phyloP scores from a whole-genome alignment of 2,888 invertebrate species.

The Ommatoiulus sabulosus region DNA sequence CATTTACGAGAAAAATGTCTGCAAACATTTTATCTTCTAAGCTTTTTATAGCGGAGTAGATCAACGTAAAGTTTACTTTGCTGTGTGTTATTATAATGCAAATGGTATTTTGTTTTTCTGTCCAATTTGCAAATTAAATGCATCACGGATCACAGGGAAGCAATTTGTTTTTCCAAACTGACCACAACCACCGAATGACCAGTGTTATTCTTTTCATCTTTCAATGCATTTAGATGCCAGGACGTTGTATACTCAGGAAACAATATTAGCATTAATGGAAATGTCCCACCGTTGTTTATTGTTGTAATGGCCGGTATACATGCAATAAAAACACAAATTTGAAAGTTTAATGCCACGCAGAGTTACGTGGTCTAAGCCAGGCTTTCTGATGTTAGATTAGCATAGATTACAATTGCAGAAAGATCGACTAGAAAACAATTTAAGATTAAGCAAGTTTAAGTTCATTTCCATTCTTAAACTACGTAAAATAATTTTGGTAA shows the following conservation, averaged over 20 bases:
- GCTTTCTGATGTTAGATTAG: neutral
- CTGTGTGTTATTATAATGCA: constrained; percentile 1
- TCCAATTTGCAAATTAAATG: constrained; percentile 29
- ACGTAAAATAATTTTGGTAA: too few species aligned
- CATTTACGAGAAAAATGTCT: neutral
- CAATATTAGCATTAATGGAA: constrained; percentile 1
- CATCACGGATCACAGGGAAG: constrained; percentile 30
- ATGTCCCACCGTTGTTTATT: constrained; percentile 13
- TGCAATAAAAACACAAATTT: constrained; percentile 43
- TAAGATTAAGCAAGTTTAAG: neutral
- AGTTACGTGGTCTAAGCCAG: neutral
- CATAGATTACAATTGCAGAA: neutral
- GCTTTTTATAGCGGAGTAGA: neutral
- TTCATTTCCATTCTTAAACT: too few species aligned
- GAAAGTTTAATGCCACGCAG: neutral
- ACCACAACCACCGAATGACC: constrained; percentile 15
- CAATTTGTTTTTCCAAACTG: constrained; percentile 1
- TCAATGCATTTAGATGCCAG: neutral
- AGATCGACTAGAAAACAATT: neutral
- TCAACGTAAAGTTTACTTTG: neutral
- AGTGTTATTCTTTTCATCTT: constrained; percentile 43
- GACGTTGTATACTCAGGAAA: constrained; percentile 1
- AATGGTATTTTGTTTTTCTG: constrained; percentile 11
- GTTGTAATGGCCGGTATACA: neutral
- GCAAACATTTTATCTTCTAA: neutral